phyloP scores from a whole-genome alignment of 1,140 invertebrate genomes.

The Protaetia brevitarsis region DNA sequence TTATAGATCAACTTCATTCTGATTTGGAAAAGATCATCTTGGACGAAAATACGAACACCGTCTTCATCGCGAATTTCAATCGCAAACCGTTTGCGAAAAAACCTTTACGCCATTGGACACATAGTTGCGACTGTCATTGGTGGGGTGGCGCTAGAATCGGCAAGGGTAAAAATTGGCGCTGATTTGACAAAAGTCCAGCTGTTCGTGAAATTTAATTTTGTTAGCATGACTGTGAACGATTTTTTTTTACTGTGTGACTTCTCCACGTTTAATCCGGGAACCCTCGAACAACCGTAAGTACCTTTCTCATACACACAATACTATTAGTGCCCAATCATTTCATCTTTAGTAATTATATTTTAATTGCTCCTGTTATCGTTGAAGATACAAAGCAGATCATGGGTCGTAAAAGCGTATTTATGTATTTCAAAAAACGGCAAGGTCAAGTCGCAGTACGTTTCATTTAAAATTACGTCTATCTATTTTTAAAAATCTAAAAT shows the following conservation, averaged over 20 bases:
- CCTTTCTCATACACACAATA: too few species aligned
- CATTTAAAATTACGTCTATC: too few species aligned
- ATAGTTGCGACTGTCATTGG: not conserved
- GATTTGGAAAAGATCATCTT: constrained; percentile 27
- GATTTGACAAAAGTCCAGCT: constrained; percentile 20
- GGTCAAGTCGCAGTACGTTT: too few species aligned
- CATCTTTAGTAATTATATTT: too few species aligned
- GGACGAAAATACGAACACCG: not conserved
- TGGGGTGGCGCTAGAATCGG: not conserved
- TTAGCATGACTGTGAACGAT: not conserved
- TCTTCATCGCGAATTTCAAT: not conserved
- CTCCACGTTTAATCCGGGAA: too few species aligned
- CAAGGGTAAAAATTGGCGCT: constrained; percentile 12
- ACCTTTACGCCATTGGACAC: not conserved
- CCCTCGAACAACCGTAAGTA: too few species aligned
- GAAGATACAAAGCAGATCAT: too few species aligned
- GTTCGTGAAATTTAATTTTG: not conserved
- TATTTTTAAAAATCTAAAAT: too few species aligned
- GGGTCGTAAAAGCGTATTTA: too few species aligned
- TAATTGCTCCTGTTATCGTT: too few species aligned
- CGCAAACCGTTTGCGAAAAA: not conserved
- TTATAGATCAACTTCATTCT: constrained; percentile 72
- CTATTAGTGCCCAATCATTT: too few species aligned
- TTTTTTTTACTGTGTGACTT: not conserved
- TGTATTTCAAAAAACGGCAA: too few species aligned